phyloP scores from a whole-genome alignment of 2,888 invertebrate genomes.

The Lithosia quadra region DNA sequence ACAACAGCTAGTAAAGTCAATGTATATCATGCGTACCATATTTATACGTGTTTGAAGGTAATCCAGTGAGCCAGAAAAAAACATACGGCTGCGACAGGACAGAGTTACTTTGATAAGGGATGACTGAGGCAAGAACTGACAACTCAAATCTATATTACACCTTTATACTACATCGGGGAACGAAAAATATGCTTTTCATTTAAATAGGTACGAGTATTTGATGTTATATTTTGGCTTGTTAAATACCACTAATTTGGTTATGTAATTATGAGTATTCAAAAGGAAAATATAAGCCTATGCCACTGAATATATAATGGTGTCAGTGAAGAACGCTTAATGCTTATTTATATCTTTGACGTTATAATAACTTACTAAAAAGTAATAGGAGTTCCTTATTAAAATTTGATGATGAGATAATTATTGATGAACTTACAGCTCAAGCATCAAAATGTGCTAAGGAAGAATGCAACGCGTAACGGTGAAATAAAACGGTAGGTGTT shows the following conservation, averaged over 20 bases:
- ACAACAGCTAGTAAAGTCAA: neutral
- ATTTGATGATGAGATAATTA: too few species aligned
- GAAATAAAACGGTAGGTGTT: too few species aligned
- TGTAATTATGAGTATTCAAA: neutral
- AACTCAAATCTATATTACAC: conserved; percentile 64
- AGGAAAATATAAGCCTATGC: neutral
- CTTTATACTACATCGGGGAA: conserved; percentile 47
- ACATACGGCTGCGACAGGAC: conserved; percentile 56
- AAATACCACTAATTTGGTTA: neutral
- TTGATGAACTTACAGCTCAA: too few species aligned
- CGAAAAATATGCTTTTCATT: conserved; percentile 32
- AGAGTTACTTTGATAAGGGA: conserved; percentile 66
- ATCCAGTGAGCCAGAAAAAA: conserved; percentile 67
- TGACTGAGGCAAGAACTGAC: conserved; percentile 64
- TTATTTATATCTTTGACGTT: too few species aligned
- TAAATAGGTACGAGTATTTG: neutral
- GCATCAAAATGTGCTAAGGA: too few species aligned
- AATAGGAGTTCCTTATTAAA: too few species aligned
- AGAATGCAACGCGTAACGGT: too few species aligned
- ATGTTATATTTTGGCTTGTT: neutral
- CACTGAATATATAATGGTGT: neutral
- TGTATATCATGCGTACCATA: conserved; percentile 33
- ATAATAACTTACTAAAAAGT: too few species aligned
- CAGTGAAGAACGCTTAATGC: too few species aligned
- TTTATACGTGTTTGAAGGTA: conserved; percentile 44